Percentiles rank a stretch among this genome's conserved stretches.
Evolutionary conservation across 2,797 vertebrate species (phyloP).

Genomic region (Distichodus sexfasciatus): DNA sequence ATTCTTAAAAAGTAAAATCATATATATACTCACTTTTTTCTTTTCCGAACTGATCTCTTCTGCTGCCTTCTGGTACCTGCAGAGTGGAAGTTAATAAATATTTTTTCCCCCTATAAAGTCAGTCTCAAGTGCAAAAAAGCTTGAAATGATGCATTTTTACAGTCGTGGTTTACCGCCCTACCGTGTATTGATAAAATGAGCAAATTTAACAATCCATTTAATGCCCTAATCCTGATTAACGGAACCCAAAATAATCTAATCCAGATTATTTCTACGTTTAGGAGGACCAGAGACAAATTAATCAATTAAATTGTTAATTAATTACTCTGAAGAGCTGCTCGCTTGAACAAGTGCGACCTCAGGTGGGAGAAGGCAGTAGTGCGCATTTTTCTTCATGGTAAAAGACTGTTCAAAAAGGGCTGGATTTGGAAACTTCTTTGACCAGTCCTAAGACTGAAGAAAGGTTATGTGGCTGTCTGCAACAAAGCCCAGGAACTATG

Average conservation of each 20-base stretch:
- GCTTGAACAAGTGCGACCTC: not conserved
- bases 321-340: not conserved
- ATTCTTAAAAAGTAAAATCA: not conserved
- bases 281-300: not conserved
- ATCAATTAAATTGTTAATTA: not conserved
- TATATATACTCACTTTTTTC: conserved; percentile 78
- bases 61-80: conserved; percentile 91
- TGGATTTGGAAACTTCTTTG: too few relatives aligned
- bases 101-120: not conserved
- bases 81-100: conserved; percentile 14
- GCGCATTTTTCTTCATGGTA: too few relatives aligned
- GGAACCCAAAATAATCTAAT: too few relatives aligned
- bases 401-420: too few relatives aligned
- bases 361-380: not conserved
- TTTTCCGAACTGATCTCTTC: conserved; percentile 83
- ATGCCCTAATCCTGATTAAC: not conserved
- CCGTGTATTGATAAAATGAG: not conserved
- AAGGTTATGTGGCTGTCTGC: too few relatives aligned
- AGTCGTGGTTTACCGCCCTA: too few relatives aligned
- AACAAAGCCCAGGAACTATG: too few relatives aligned
- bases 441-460: too few relatives aligned
- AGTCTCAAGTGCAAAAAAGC: too few relatives aligned
- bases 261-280: not conserved
- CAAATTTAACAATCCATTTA: not conserved
- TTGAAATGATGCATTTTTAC: not conserved